phyloP scores from a whole-genome alignment of 2,113 vertebrate species.

The Cinclus mexicanus region DNA sequence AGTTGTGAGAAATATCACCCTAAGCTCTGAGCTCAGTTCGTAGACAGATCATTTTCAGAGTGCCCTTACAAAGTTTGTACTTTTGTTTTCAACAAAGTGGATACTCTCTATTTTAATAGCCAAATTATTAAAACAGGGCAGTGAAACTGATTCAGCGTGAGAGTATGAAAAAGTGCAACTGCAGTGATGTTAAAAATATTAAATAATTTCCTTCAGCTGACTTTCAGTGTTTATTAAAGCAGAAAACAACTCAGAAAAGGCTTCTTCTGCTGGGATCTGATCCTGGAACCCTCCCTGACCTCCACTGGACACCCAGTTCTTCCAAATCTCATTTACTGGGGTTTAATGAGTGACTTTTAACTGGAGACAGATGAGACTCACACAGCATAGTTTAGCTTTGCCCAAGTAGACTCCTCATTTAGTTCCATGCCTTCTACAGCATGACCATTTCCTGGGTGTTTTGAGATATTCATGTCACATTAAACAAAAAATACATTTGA shows the following conservation, averaged over 20 bases:
- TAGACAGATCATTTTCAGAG: slow-evolving; percentile 7
- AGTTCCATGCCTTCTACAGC: neutral
- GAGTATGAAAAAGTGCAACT: neutral
- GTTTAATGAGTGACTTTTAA: neutral
- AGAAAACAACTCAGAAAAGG: neutral
- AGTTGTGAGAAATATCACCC: neutral
- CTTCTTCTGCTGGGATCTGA: neutral
- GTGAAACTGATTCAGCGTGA: neutral
- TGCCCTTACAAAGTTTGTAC: neutral
- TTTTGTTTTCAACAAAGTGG: neutral
- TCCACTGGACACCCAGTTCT: neutral
- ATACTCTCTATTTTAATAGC: neutral
- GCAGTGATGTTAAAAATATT: neutral
- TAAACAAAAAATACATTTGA: neutral
- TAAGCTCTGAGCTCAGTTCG: neutral
- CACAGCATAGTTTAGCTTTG: neutral
- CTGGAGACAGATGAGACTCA: neutral
- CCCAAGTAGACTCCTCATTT: neutral
- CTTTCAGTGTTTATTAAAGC: neutral
- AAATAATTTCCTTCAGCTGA: neutral
- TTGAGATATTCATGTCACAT: neutral
- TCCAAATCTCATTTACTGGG: neutral
- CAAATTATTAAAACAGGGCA: neutral
- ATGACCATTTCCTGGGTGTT: neutral
- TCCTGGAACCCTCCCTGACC: neutral